Percentiles rank a stretch among this genome's conserved stretches.
phyloP scores from a whole-genome alignment of 2,797 vertebrate genomes.

The Enteromius unitaeniatus region DNA sequence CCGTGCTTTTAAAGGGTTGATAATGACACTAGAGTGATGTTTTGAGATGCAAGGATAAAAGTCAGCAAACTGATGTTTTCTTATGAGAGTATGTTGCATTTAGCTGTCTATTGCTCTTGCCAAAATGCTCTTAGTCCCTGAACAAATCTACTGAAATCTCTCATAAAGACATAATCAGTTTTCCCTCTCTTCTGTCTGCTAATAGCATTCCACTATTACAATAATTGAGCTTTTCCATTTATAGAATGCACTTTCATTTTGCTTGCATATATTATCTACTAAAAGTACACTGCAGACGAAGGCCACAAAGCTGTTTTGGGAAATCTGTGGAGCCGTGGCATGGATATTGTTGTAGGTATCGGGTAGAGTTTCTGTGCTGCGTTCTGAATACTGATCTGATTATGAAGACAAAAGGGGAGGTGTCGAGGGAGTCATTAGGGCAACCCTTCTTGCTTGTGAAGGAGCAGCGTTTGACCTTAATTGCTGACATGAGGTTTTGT shows the following conservation, averaged over 20 bases:
- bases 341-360: not conserved
- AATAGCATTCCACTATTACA: conserved; percentile 3
- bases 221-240: conserved; percentile 22
- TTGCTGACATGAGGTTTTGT: conserved; percentile 36
- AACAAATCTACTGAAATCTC: conserved; percentile 34
- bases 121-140: conserved; percentile 22
- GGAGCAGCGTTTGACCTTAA: conserved; percentile 50
- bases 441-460: conserved; percentile 26
- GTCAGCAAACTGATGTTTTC: not conserved
- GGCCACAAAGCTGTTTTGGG: not conserved
- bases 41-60: not conserved
- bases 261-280: conserved; percentile 7
- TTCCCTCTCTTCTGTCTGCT: not conserved
- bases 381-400: conserved; percentile 27
- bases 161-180: conserved; percentile 11
- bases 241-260: conserved; percentile 16
- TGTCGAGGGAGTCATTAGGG: conserved; percentile 32
- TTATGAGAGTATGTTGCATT: not conserved
- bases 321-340: not conserved
- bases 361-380: not conserved
- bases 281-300: not conserved
- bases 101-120: not conserved
- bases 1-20: not conserved
- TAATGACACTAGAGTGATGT: not conserved
- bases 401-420: conserved; percentile 28